A percentile compares a stretch with the other conserved stretches of the same genome.
Evolutionary conservation across 2,113 vertebrate genomes (phyloP).

Genomic region (Barnardius zonarius): DNA sequence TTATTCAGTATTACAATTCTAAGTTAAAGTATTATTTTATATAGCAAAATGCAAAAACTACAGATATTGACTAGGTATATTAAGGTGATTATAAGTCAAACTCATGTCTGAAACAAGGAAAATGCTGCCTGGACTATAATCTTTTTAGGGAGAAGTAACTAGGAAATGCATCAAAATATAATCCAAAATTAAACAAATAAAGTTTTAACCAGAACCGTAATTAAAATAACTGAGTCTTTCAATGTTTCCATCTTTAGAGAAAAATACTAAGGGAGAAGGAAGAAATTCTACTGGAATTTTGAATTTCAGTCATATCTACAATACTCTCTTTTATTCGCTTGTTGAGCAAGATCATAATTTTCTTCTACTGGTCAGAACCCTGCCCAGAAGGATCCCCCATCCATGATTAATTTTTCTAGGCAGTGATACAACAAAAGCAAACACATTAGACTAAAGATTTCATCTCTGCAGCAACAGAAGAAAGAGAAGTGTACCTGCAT

Average conservation of each 20-base stretch:
- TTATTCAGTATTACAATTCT: not conserved
- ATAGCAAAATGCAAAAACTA: not conserved
- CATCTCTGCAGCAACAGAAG: not conserved
- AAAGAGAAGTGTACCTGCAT: not conserved
- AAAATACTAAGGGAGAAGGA: not conserved
- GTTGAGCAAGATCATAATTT: not conserved
- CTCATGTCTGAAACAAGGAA: not conserved
- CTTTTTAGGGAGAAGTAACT: too few species aligned
- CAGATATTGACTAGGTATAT: fast-evolving
- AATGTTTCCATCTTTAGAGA: not conserved
- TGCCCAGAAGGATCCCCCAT: not conserved
- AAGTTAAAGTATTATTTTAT: not conserved
- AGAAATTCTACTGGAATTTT: not conserved
- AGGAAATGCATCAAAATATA: too few species aligned
- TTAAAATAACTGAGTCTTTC: not conserved
- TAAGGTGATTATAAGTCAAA: not conserved
- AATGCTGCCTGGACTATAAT: not conserved
- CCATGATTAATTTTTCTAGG: not conserved
- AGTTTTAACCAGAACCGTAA: not conserved
- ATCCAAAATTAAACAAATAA: too few species aligned
- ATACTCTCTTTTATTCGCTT: not conserved
- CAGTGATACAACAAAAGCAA: not conserved
- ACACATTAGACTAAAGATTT: not conserved
- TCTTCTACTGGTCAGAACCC: not conserved
- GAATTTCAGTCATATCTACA: not conserved